Conservation (phyloP, 2,113 vertebrate genomes). For the Rallus limicola region DNA sequence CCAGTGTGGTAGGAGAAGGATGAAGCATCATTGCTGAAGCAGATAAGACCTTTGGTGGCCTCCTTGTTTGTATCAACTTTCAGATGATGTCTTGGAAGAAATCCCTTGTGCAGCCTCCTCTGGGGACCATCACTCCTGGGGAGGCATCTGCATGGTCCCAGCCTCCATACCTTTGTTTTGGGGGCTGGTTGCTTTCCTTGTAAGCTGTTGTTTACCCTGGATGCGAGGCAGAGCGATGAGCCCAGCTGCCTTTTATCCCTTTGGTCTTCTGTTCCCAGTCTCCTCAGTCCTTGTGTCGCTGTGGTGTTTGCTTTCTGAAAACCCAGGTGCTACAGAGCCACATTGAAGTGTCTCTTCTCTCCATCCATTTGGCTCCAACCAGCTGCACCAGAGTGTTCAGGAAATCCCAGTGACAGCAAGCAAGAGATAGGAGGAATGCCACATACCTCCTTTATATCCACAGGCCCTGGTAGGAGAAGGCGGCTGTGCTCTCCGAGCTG, state of each 20-base stretch:
- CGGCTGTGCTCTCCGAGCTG: background rate
- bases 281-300: background rate
- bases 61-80: background rate
- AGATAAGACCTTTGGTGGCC: background rate
- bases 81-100: background rate
- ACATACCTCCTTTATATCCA: background rate
- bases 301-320: background rate
- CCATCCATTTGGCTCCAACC: background rate
- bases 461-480: background rate
- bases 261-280: background rate
- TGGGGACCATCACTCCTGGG: background rate
- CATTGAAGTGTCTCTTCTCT: background rate
- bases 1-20: background rate
- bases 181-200: background rate
- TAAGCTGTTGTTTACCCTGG: background rate
- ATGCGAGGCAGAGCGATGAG: too few species aligned
- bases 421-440: background rate
- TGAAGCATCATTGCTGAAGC: background rate
- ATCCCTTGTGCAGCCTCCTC: background rate
- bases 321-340: too few species aligned
- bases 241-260: background rate
- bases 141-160: background rate
- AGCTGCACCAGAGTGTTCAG: background rate
- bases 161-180: background rate
- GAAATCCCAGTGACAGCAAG: background rate